Conservation (phyloP, 2,888 invertebrate genomes). For the Andrena dorsata region DNA sequence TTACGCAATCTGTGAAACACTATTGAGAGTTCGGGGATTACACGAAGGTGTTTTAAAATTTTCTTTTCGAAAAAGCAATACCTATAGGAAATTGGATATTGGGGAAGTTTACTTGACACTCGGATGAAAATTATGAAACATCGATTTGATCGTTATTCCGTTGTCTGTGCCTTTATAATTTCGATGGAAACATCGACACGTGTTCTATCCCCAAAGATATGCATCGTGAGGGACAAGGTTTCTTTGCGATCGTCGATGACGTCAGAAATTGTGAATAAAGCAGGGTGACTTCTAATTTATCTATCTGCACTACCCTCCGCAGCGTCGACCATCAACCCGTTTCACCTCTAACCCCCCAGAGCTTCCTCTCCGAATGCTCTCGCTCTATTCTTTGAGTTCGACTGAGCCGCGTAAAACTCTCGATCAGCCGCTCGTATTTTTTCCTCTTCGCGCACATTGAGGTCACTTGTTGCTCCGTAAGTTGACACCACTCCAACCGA, state of each 20-base stretch:
- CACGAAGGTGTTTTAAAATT: background rate
- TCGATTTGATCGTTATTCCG: background rate
- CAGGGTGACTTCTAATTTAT: constrained; percentile 50
- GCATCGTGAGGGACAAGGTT: constrained; percentile 6
- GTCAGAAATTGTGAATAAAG: constrained; percentile 58
- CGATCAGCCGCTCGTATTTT: constrained; percentile 83
- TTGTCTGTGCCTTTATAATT: constrained; percentile 31
- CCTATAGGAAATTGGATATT: background rate
- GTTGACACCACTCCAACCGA: constrained; percentile 61
- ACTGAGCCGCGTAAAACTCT: constrained; percentile 79
- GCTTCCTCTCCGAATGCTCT: constrained; percentile 74
- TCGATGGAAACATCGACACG: constrained; percentile 12
- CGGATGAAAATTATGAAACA: background rate
- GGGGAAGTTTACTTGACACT: background rate
- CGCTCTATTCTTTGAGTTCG: constrained; percentile 65
- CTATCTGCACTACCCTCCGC: constrained; percentile 29
- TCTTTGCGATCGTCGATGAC: constrained; percentile 45
- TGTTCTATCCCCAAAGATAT: constrained; percentile 28
- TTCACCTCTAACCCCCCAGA: constrained; percentile 66
- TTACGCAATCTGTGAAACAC: background rate
- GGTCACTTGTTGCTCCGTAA: constrained; percentile 85
- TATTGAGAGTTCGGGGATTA: background rate
- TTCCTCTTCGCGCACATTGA: constrained; percentile 81
- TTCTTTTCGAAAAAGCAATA: background rate
- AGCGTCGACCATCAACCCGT: constrained; percentile 58